Evolutionary conservation across 1,140 invertebrate genomes (phyloP), one percentile per base, ranked within the genome.

Genomic region (Drosophila sulfurigaster): DNA sequence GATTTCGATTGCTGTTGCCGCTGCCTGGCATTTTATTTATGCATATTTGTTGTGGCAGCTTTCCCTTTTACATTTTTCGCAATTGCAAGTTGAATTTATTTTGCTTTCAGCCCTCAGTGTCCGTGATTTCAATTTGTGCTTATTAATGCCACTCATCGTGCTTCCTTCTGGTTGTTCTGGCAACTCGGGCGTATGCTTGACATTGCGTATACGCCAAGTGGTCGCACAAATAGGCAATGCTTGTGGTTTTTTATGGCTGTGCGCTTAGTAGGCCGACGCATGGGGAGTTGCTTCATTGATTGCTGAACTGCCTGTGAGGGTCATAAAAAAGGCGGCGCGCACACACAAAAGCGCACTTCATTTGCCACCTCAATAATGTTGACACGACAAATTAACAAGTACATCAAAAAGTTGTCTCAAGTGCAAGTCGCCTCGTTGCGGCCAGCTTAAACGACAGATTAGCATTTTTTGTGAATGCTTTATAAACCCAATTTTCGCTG

Each of bases 361-460:
- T 58, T 63, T 52, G n/a, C 65, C 67, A 77, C 46, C 58, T 70
- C 58, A 70, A 72, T 56, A 64, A 63, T 72, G 67, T 75, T 76
- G 79, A 76, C 79, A 62, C 71, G 51, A 68, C 68, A 79, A 87
- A 88, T 85, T 89, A 78, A 73, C 79, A 66, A 58, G 78, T 49
- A 69, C 81, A 83, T 89, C 30, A 83, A 88, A 78, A 67, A 77
- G 63, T 54, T 56, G 49, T 35, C 46, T 7, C 52, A 15, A 57
- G 43, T 38, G 63, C 45, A 59, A 35, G 46, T 56, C 32, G 48
- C 10, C 56, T 13, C 28, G 54, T 45, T 52, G 16, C 35, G 48
- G 52, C 57, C 49, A 46, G 60, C 49, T 43, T 60, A 73, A 71
- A 49, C 63, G 82, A 38, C 45, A 75, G 83, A 88, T 88, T 87